A percentile compares a stretch with the other conserved stretches of the same genome.
Conservation (phyloP, 2,113 vertebrate species). For the Lampris megalopsis region DNA sequence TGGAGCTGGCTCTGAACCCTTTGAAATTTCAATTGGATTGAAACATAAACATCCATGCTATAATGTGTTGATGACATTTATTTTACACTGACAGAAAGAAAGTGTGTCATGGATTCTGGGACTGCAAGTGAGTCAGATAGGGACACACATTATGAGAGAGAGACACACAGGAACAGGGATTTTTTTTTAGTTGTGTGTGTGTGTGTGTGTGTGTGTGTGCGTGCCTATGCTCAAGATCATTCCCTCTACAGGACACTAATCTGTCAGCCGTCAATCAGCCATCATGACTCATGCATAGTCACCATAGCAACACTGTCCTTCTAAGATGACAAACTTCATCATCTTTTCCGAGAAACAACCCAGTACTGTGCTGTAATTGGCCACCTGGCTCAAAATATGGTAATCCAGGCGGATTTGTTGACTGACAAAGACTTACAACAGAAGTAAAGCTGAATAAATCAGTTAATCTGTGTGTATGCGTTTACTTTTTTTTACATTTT, state of each 20-base stretch:
- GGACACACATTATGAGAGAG: constrained; percentile 6
- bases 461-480: constrained; percentile 12
- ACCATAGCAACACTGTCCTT: constrained; percentile 48
- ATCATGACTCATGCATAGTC: constrained; percentile 46
- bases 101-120: constrained; percentile 5
- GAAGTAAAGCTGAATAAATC: background rate
- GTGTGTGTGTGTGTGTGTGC: constrained; percentile 29
- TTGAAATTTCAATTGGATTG: constrained; percentile 62
- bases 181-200: background rate
- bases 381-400: constrained; percentile 68
- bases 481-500: constrained; percentile 10
- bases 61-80: constrained; percentile 41
- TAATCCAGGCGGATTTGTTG: constrained; percentile 63
- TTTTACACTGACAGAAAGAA: background rate
- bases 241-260: constrained; percentile 24
- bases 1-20: constrained; percentile 36
- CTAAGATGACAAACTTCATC: background rate
- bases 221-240: constrained; percentile 22
- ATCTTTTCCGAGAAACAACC: constrained; percentile 46
- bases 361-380: constrained; percentile 53
- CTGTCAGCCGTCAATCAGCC: constrained; percentile 67
- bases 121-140: constrained; percentile 16
- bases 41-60: constrained; percentile 47
- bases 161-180: background rate
- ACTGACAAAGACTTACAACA: constrained; percentile 49